Evolutionary conservation across 2,113 vertebrate species (phyloP).

Genomic region (Empidonax traillii): DNA sequence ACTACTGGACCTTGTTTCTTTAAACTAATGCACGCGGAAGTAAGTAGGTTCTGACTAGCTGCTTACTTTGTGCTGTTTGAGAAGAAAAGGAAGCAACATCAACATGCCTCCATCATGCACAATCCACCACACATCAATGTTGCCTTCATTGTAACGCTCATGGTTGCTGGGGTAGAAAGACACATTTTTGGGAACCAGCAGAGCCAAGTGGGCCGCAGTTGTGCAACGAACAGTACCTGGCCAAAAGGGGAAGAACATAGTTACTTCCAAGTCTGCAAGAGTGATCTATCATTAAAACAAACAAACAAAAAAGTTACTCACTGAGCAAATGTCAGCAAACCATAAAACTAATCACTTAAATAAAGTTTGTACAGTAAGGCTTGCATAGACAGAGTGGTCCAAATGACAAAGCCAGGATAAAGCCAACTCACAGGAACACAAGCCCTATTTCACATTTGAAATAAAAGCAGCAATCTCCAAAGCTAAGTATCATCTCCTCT

Average conservation of each 20-base stretch:
- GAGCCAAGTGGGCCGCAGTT: conserved; percentile 93
- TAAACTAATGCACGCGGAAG: not conserved
- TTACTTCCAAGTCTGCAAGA: not conserved
- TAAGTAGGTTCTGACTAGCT: not conserved
- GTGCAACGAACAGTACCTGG: conserved; percentile 95
- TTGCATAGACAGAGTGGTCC: not conserved
- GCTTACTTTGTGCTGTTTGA: conserved; percentile 95
- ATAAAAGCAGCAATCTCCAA: not conserved
- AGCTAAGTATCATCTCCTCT: not conserved
- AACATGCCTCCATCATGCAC: conserved; percentile 98
- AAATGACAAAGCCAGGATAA: not conserved
- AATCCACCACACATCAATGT: conserved; percentile 99
- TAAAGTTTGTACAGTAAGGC: not conserved
- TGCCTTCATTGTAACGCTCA: conserved; percentile 94
- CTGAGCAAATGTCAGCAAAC: not conserved
- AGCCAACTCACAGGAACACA: not conserved
- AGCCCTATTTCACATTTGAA: not conserved
- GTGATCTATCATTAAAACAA: not conserved
- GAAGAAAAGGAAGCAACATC: conserved; percentile 95
- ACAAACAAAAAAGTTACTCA: not conserved
- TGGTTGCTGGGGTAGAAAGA: conserved; percentile 98
- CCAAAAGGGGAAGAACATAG: not conserved
- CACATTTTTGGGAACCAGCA: conserved; percentile 97
- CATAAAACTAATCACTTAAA: not conserved
- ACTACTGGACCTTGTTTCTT: not conserved